A percentile compares a stretch with the other conserved stretches of the same genome.
phyloP scores from a whole-genome alignment of 2,797 vertebrate genomes.

The Eulemur coronatus region DNA sequence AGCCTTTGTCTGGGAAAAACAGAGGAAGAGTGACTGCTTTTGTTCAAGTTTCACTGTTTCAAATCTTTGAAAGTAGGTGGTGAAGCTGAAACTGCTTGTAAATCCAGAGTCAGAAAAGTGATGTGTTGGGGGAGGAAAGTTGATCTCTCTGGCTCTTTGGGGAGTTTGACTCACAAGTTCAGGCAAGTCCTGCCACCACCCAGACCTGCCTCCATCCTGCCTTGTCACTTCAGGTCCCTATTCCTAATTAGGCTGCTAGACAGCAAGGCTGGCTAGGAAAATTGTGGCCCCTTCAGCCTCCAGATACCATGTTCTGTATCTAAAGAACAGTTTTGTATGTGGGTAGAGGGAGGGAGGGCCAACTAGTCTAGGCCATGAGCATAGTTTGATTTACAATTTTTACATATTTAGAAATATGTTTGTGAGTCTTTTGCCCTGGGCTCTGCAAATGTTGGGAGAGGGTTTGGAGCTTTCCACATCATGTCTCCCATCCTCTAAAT shows the following conservation, averaged over 20 bases:
- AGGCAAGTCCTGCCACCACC: background rate
- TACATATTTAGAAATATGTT: background rate
- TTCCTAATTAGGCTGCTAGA: background rate
- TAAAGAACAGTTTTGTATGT: background rate
- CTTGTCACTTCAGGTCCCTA: background rate
- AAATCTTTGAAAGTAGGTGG: background rate
- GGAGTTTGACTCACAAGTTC: background rate
- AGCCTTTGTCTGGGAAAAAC: background rate
- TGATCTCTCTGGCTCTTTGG: background rate
- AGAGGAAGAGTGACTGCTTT: background rate
- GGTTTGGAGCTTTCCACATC: background rate
- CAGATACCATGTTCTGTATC: too few relatives aligned
- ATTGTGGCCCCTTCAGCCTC: rapidly evolving
- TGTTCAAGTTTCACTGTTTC: background rate
- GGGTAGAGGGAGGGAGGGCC: background rate
- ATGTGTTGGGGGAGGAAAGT: background rate
- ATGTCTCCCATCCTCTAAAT: background rate
- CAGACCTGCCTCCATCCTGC: background rate
- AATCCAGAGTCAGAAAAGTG: background rate
- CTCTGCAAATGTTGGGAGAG: background rate
- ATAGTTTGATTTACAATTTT: background rate
- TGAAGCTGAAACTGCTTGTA: background rate
- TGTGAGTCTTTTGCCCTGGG: background rate
- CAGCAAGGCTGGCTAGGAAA: background rate
- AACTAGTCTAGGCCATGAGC: background rate